Base-by-base conservation (phyloP, 2,113 vertebrate species). In the Lates calcarifer region DNA sequence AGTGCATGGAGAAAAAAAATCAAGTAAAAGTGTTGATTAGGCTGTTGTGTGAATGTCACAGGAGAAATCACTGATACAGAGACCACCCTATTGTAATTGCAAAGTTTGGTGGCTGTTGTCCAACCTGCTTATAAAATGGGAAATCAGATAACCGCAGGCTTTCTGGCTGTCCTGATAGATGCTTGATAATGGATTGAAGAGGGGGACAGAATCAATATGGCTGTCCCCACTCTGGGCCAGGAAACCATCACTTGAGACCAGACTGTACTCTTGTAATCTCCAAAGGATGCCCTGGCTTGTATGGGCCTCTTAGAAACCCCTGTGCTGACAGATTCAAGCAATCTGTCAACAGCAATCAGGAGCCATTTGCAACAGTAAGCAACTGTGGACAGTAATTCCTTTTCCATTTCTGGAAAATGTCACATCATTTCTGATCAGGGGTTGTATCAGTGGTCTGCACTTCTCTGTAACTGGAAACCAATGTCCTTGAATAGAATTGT, bases 101-200 rank as follows among this genome's bases (percentile, higher is more conserved):
- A 86, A 85, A 84, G 80, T 90, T 90, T 77, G 53, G 66, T 73
- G 63, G 82, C 73, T 82, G 60, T 71, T 84, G 67, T 79, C 41
- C 83, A 77, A 37, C 53, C 49, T 77, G 62, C 75, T 79, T 65
- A 82, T 80, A 71, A 86, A 85, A 87, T 43, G 77, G 47, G 60
- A 75, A 90, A 87, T 79, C 64, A 47, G 70, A 91, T 90, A 88
- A 91, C 89, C 88, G 24, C 87, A 83, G 77, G 77, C 82, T 88
- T 90, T 82, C 83, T 75, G 74, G 62, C 90, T 82, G 79, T 71
- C 53, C 83, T 56, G 79, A 78, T 9, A 74, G 53, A 74, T 62
- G 66, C 76, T 18, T 77, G 85, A 74, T 90, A 92, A 91, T 92
- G 91, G 91, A 77, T 87, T 72, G 56, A 83, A 83, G 60, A 77